Conservation (phyloP, 1,140 invertebrate genomes). For the Apis mellifera region Amel_HAv3.1 CM009938.2:6557501-6558000, state of each 20-base stretch:
- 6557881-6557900: constrained; percentile 36
- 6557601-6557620: background rate
- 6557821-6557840: constrained; percentile 57
- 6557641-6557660: background rate
- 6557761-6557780: background rate
- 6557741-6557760: background rate
- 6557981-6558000: background rate
- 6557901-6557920: constrained; percentile 43
- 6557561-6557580: background rate
- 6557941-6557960: constrained; percentile 17
- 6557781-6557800: background rate
- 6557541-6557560: background rate
- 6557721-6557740: background rate
- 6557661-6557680: constrained; percentile 59
- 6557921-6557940: constrained; percentile 42
- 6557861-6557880: background rate
- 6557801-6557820: background rate
- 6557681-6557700: constrained; percentile 59
- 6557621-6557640: too few relatives aligned
- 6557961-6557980: background rate
- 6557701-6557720: constrained; percentile 55
- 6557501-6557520: background rate
- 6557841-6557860: constrained; percentile 22
- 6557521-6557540: background rate
- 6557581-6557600: background rate